phyloP scores from a whole-genome alignment of 2,113 vertebrate species.

The Falcunculus frontatus region DNA sequence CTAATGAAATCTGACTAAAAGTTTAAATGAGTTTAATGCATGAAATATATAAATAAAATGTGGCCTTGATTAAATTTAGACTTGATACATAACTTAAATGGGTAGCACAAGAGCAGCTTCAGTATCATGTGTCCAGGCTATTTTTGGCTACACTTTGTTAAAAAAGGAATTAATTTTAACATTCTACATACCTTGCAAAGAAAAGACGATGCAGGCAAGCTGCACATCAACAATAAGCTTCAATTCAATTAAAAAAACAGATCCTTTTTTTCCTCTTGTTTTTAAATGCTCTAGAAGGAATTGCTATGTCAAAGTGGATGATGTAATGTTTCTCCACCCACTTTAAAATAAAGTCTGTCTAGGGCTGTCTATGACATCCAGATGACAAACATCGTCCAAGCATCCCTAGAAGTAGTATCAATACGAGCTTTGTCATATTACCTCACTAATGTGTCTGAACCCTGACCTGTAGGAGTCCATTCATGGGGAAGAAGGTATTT shows the following conservation, averaged over 20 bases:
- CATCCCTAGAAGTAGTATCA: neutral
- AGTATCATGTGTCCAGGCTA: conserved; percentile 71
- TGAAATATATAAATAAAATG: conserved; percentile 84
- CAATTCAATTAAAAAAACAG: neutral
- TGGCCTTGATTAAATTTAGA: conserved; percentile 83
- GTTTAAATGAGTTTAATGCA: conserved; percentile 84
- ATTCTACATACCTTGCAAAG: conserved; percentile 38
- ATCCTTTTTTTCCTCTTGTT: neutral
- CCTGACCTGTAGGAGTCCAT: neutral
- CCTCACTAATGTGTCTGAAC: conserved; percentile 2
- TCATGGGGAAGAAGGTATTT: neutral
- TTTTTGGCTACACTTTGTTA: conserved; percentile 60
- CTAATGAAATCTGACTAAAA: conserved; percentile 85
- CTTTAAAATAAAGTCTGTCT: neutral
- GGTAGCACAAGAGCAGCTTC: conserved; percentile 71
- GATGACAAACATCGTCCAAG: neutral
- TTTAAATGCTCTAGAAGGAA: neutral
- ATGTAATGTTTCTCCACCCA: neutral
- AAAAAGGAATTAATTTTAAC: conserved; percentile 61
- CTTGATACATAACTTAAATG: conserved; percentile 79
- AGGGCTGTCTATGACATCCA: neutral
- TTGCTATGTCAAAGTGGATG: neutral
- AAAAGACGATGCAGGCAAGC: neutral
- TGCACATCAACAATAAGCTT: neutral
- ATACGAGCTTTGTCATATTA: neutral